phyloP scores from a whole-genome alignment of 2,797 vertebrate species.

The Sebastes hubbsi region DNA sequence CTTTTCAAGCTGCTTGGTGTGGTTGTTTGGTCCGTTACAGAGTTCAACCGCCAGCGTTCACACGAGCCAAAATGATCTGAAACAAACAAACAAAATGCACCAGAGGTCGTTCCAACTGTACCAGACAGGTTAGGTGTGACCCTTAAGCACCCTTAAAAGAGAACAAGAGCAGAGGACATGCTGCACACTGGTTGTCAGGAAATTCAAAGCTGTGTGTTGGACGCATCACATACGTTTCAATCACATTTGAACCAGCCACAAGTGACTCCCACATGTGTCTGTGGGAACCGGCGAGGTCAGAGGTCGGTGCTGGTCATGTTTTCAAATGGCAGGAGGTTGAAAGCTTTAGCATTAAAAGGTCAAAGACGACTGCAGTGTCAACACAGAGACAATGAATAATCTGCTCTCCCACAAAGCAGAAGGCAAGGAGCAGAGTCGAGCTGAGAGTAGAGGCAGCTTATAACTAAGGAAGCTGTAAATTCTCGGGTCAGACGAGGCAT shows the following conservation, averaged over 20 bases:
- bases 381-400: conserved; percentile 53
- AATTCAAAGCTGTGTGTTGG: neutral
- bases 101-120: neutral
- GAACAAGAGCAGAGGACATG: neutral
- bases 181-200: neutral
- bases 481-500: conserved; percentile 44
- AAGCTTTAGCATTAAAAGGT: conserved; percentile 62
- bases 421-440: neutral
- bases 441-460: neutral
- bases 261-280: conserved; percentile 55
- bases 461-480: conserved; percentile 64
- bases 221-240: conserved; percentile 28
- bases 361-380: conserved; percentile 61
- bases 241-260: conserved; percentile 41
- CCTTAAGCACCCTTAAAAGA: neutral
- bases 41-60: neutral
- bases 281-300: conserved; percentile 45
- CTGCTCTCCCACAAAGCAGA: conserved; percentile 33
- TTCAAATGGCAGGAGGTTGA: conserved; percentile 61
- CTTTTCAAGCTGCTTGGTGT: neutral
- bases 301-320: conserved; percentile 54
- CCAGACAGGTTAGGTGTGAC: neutral
- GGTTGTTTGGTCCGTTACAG: neutral
- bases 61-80: neutral
- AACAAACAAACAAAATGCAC: neutral